These are phyloP conservation scores for Oikopleura albicans DNA, from an alignment of 23 tunicate species.

Conservation along the genomic window DNA sequence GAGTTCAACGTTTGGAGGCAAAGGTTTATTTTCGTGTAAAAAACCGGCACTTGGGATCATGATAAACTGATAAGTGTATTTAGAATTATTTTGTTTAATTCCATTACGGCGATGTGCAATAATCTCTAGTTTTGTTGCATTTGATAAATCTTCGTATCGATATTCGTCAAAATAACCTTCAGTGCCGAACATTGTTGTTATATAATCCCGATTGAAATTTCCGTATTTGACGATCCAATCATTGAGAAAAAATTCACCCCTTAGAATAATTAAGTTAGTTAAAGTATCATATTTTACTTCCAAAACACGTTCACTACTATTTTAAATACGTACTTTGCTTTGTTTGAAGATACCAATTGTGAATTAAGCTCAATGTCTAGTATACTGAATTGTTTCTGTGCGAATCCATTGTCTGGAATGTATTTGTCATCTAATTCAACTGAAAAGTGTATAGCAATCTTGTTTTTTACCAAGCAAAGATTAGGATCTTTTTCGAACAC, in stretches of 20 bases:
- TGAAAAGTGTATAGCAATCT: background rate
- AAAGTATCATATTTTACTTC: background rate
- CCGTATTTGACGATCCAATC: background rate
- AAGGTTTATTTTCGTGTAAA: background rate
- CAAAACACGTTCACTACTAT: background rate
- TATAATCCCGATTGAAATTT: background rate
- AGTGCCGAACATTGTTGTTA: background rate
- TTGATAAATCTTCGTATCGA: background rate
- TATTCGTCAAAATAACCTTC: background rate
- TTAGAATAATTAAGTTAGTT: background rate
- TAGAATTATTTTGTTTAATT: background rate
- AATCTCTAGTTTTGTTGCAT: background rate
- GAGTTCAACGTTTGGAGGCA: background rate
- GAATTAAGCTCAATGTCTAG: background rate
- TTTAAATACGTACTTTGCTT: background rate
- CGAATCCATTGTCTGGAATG: slow-evolving; percentile 11
- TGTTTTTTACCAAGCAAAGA: slow-evolving; percentile 5
- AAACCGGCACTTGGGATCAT: background rate
- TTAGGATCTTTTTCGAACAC: background rate
- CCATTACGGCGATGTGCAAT: background rate
- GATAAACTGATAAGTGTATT: background rate
- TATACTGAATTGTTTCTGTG: background rate
- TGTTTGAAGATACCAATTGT: background rate
- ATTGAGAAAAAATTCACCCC: background rate
- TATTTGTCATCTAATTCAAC: background rate